Evolutionary conservation across 2,888 invertebrate species (phyloP).

Genomic region (Halocaridina rubra): DNA sequence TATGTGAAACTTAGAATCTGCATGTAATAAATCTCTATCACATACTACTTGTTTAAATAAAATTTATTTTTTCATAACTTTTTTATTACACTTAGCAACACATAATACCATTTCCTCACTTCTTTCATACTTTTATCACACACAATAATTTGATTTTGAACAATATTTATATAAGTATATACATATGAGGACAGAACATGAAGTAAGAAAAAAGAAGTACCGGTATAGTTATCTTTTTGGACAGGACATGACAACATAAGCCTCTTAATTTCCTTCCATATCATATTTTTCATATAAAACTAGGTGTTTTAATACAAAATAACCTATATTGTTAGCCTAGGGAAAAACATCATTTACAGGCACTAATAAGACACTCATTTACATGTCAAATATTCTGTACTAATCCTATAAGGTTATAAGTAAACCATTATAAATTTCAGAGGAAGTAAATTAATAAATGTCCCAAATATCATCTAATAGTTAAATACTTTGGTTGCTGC

Average conservation of each 20-base stretch:
- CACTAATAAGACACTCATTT: conserved; percentile 31
- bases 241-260: too few species aligned
- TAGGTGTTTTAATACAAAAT: conserved; percentile 8
- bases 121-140: conserved; percentile 21
- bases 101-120: conserved; percentile 38
- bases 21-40: too few species aligned
- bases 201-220: not conserved
- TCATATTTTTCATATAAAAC: too few species aligned
- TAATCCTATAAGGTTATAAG: conserved; percentile 20
- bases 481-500: too few species aligned
- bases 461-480: too few species aligned
- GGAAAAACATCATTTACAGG: conserved; percentile 19
- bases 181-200: conserved; percentile 18
- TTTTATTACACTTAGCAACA: conserved; percentile 45
- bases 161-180: conserved; percentile 55
- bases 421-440: not conserved
- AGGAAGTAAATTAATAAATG: too few species aligned
- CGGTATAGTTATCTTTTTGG: too few species aligned
- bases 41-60: too few species aligned
- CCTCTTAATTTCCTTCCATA: too few species aligned
- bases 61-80: too few species aligned
- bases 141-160: conserved; percentile 56
- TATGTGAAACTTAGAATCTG: too few species aligned
- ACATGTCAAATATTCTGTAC: not conserved
- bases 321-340: conserved; percentile 11